phyloP scores from a whole-genome alignment of 2,888 invertebrate species.

The Apantesis nais region DNA sequence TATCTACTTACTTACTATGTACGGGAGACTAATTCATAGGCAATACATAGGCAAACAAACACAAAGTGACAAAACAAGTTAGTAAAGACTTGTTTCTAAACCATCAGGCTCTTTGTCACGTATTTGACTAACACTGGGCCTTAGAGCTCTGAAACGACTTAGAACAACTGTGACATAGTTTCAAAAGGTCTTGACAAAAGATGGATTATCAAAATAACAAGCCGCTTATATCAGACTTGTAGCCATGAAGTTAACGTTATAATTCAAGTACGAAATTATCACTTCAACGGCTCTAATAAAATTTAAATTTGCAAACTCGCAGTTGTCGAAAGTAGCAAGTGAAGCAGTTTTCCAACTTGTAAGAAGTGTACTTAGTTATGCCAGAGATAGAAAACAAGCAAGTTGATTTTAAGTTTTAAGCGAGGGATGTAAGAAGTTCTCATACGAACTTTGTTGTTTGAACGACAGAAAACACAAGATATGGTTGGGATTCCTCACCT shows the following conservation, averaged over 20 bases:
- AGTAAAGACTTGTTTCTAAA: neutral
- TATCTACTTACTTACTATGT: no score
- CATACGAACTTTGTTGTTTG: neutral
- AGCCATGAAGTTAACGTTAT: slow-evolving; percentile 27
- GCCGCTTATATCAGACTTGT: slow-evolving; percentile 23
- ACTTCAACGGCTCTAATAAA: slow-evolving; percentile 36
- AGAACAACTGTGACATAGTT: neutral
- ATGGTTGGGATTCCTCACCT: neutral
- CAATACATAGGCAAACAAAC: no score
- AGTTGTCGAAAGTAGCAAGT: slow-evolving; percentile 22
- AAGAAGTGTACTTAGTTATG: slow-evolving; percentile 4
- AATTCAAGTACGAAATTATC: slow-evolving; percentile 30
- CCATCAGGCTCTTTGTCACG: neutral
- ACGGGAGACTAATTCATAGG: no score
- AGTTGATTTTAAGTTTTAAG: neutral
- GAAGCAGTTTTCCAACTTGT: slow-evolving; percentile 18
- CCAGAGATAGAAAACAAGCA: slow-evolving; percentile 1
- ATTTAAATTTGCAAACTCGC: slow-evolving; percentile 31
- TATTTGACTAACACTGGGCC: neutral
- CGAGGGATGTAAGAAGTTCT: neutral
- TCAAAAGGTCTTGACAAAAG: neutral
- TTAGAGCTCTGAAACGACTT: neutral
- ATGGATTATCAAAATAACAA: slow-evolving; percentile 14
- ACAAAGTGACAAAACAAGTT: neutral
- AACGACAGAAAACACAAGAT: neutral